Base-by-base conservation (phyloP, 2,797 vertebrate species). In the Enteromius mattozi region DNA sequence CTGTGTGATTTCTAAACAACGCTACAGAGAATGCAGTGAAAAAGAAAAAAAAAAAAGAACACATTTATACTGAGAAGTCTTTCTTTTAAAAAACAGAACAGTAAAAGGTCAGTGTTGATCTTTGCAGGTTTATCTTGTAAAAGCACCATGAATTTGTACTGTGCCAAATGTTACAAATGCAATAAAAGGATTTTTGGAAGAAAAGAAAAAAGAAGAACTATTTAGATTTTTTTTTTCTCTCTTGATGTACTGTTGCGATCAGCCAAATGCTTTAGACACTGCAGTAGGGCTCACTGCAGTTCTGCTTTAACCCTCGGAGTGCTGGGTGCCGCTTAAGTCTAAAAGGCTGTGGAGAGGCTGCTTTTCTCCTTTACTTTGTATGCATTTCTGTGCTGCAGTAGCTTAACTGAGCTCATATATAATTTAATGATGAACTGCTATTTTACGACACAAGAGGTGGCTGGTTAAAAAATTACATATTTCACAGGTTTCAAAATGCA, bases 151-250 rank as follows among this genome's bases (percentile, higher is more conserved):
- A 94, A 96, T 98, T 97, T 97, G 96, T 97, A 97, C 95, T 96
- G 96, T 97, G 97, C 96, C 96, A 96, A 97, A 97, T 95, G 94
- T 96, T 96, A 95, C 94, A 96, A 95, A 97, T 97, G 97, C 97
- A 98, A 97, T 97, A 97, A 97, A 96, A 95, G 88, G 92, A 93
- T 94, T 95, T 95, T 96, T 95, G 94, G 91, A 94, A 93, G 89
- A 94, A 94, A 94, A 92, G 86, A 86, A 86, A 86, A 74, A 85
- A 88, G 90, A 80, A 56, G 89, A 85, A 82, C 81, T 87, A 90
- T 89, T 92, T 84, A 92, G 88, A 90, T 92, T 82, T 87, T 88
- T 87, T 82, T 87, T 88, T 83, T 87, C 80, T 91, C 90, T 94
- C 83, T 89, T 94, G 90, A 92, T 88, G 82, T 95, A 94, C 94